Evolutionary conservation across 1,140 invertebrate species (phyloP).

Genomic region (Pollicipes pollicipes): DNA sequence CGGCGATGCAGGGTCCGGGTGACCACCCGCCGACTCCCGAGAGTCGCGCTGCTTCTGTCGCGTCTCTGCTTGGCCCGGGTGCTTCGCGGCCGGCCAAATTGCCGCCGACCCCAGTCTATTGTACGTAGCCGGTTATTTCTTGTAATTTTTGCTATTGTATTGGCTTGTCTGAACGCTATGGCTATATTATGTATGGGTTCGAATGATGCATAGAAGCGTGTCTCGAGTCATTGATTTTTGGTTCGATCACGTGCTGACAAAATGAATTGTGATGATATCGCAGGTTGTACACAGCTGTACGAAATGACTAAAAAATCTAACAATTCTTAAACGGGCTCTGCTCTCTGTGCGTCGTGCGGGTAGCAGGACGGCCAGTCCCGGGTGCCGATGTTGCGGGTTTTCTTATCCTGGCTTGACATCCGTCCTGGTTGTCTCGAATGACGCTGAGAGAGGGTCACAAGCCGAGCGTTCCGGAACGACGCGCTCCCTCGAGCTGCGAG

Average conservation of each 20-base stretch:
- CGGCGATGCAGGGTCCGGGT: background rate
- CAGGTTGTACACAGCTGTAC: background rate
- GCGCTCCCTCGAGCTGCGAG: no score
- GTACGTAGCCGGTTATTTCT: background rate
- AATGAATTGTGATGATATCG: background rate
- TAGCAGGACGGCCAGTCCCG: no score
- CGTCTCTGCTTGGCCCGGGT: background rate
- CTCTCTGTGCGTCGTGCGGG: background rate
- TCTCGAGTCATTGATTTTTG: background rate
- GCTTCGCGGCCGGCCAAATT: background rate
- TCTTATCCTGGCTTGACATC: no score
- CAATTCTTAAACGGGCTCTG: background rate
- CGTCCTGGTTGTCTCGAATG: no score
- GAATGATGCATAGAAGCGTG: background rate
- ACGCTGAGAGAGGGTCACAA: no score
- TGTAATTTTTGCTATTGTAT: constrained; percentile 1
- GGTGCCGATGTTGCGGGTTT: no score
- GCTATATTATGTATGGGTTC: constrained; percentile 2
- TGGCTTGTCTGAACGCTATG: background rate
- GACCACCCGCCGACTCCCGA: background rate
- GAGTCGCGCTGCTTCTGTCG: background rate
- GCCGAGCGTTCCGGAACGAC: no score
- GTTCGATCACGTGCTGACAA: background rate
- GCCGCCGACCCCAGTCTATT: background rate
- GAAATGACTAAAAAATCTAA: constrained; percentile 1